Conservation (phyloP, 2,888 invertebrate genomes). For the Pecten maximus region DNA sequence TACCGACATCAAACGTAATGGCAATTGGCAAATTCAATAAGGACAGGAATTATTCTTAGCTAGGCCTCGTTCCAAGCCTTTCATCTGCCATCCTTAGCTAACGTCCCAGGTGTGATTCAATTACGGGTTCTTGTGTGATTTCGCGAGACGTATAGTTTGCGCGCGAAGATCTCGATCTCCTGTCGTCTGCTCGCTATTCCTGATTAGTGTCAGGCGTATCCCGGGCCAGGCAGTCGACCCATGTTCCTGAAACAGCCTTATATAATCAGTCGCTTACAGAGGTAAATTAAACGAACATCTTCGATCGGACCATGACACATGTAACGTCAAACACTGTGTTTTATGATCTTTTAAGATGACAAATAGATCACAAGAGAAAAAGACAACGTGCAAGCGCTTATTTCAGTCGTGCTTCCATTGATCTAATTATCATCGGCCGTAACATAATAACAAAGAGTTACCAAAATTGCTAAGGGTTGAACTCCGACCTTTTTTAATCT, state of each 20-base stretch:
- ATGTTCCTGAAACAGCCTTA: slow-evolving; percentile 18
- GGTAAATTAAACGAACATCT: slow-evolving; percentile 33
- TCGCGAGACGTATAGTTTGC: slow-evolving; percentile 33
- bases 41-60: slow-evolving; percentile 30
- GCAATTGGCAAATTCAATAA: slow-evolving; percentile 35
- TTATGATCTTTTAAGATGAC: slow-evolving; percentile 32
- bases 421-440: slow-evolving; percentile 30
- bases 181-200: slow-evolving; percentile 23
- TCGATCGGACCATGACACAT: slow-evolving; percentile 9
- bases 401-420: not conserved
- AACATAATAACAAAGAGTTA: slow-evolving; percentile 33
- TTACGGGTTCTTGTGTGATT: slow-evolving; percentile 31
- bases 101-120: slow-evolving; percentile 35
- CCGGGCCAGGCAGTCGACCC: slow-evolving; percentile 28
- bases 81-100: slow-evolving; percentile 31
- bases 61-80: slow-evolving; percentile 18
- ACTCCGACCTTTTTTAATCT: slow-evolving; percentile 28
- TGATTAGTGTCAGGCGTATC: slow-evolving; percentile 27
- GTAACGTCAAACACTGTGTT: not conserved
- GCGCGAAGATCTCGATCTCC: slow-evolving; percentile 27
- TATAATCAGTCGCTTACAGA: slow-evolving; percentile 32
- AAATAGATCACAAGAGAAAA: slow-evolving; percentile 35
- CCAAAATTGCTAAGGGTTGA: slow-evolving; percentile 35
- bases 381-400: slow-evolving; percentile 24
- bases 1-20: slow-evolving; percentile 28